Base-by-base conservation (phyloP, 2,888 invertebrate species). In the Limnephilus rhombicus region DNA sequence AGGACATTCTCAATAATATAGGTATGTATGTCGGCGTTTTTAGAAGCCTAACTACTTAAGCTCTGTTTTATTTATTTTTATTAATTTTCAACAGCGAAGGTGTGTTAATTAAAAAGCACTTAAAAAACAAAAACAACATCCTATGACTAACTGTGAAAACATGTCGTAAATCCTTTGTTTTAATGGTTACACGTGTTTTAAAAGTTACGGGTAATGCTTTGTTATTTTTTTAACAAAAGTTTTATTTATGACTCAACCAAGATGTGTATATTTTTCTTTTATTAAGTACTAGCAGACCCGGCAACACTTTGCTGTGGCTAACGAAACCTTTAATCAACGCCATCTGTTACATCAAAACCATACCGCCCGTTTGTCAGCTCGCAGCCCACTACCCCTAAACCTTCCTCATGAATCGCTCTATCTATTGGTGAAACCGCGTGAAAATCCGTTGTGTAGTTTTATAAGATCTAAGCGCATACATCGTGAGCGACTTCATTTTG, bases 101-200 rank as follows among this genome's bases (percentile, higher is more conserved):
- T 83, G 83, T 83, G 83, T 83, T 83, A 83, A 83, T 83, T 37
- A 83, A 83, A 83, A 83, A 83, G 83, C 83, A 83, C 83, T 83
- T 41, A 11, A 83, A 68, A 68, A 68, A 24, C 7, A 68, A 68
- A 24, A 68, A 68, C 24, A 68, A 68, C 68, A 68, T 68, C 24
- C 24, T 24, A n/a, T n/a, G 24, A 68, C 68, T 68, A 68, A 68
- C 9, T 24, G 7, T 68, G 7, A 53, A 68, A 68, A n/a, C 68
- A n/a, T n/a, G 2, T 68, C 4, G 24, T 68, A n/a, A 0, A 68
- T 68, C 68, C 68, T 24, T 68, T 68, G 68, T 68, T 68, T 68
- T 68, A 68, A 24, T 68, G 24, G 18, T 68, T 68, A 18, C 4
- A 24, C 24, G 53, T 24, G 68, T 5, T 18, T 68, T 24, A 24